Evolutionary conservation across 2,888 invertebrate species (phyloP), one percentile per base, ranked within the genome.

Genomic region (Napeogenes sylphis): DNA sequence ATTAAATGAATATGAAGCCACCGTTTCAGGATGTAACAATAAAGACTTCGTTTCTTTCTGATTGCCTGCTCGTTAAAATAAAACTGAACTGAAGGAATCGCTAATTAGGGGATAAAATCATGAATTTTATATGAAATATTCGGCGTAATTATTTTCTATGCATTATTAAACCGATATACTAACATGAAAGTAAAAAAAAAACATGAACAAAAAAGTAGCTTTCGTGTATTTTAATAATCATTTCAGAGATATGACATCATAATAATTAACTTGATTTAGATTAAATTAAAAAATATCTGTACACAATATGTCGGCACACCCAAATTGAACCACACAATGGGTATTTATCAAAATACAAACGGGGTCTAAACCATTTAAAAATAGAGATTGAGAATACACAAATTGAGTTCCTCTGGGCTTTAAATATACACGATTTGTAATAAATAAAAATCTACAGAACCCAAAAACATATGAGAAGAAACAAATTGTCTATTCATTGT

Each of bases 1-100:
- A 30, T 51, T 6, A 30, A 30, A 3, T 30, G 8, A 30, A 2
- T 30, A 51, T 10, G 3, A 51, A 30, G 8, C 2, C n/a, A 4
- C n/a, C n/a, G 13, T 47, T 47, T n/a, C 51, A 51, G 51, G 51
- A 51, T 51, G 51, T 30, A 30, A 51, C 30, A 51, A 51, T 51
- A 51, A 51, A 30, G 10, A 51, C 51, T 51, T 30, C 51, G 51
- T 51, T 51, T 51, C 30, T 30, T 51, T 51, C 51, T 30, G 51
- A 51, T 51, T 51, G 51, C 51, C 51, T 30, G 51, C 30, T 30
- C 10, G 51, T 51, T 21, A 51, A 51, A 51, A 51, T 51, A 51
- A 51, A 51, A 51, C 21, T 51, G 51, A 51, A 30, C 10, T 21
- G 30, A 51, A 51, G 51, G 51, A 51, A 8, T 51, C 51, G 51